Conservation (phyloP, 2,113 vertebrate genomes). For the Lampris incognitus region DNA sequence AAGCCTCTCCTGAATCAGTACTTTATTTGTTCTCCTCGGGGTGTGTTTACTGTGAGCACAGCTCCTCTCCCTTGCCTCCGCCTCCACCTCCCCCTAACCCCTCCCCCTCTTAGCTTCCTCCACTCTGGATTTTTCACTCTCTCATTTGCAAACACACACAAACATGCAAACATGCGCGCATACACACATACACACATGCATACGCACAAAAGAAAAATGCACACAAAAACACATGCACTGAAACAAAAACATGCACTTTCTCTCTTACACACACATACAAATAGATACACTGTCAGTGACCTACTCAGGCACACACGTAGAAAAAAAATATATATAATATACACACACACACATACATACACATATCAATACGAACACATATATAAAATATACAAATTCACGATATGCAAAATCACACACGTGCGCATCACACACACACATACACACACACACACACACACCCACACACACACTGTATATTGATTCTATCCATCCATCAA, state of each 20-base stretch:
- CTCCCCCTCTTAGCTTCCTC: neutral
- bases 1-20: constrained; percentile 73
- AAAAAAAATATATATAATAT: neutral
- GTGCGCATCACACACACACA: neutral
- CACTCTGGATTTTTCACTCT: constrained; percentile 33
- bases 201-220: too few relatives aligned
- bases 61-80: constrained; percentile 37
- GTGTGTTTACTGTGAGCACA: constrained; percentile 69
- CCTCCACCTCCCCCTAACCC: constrained; percentile 1
- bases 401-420: neutral
- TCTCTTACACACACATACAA: too few relatives aligned
- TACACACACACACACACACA: constrained; percentile 3
- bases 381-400: constrained; percentile 8
- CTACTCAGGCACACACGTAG: neutral
- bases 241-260: neutral
- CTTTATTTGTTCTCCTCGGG: constrained; percentile 78
- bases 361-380: neutral
- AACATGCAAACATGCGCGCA: constrained; percentile 55
- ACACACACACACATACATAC: neutral
- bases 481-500: constrained; percentile 75
- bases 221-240: too few relatives aligned
- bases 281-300: too few relatives aligned
- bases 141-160: constrained; percentile 70
- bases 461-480: constrained; percentile 56
- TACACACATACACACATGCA: too few relatives aligned